Evolutionary conservation across 2,888 invertebrate species (phyloP).

Genomic region (Zaprionus obscuricornis): DNA sequence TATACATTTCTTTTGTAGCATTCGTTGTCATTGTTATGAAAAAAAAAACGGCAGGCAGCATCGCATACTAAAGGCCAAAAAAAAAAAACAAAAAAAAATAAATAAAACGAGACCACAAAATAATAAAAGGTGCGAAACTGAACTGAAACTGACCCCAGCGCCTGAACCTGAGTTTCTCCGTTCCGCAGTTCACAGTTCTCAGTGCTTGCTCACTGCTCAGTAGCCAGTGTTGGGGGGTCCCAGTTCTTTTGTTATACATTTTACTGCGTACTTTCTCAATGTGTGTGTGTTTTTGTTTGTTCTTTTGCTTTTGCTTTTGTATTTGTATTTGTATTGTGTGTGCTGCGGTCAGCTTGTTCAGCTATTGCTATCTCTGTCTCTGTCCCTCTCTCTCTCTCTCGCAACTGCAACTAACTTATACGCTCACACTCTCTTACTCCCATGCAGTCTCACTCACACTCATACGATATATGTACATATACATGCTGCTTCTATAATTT

Average conservation of each 20-base stretch:
- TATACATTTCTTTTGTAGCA: constrained; percentile 73
- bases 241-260: constrained; percentile 56
- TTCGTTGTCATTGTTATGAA: constrained; percentile 72
- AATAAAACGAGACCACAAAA: constrained; percentile 45
- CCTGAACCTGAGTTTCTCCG: constrained; percentile 8
- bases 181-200: not conserved
- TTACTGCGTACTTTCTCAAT: constrained; percentile 34
- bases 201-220: not conserved
- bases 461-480: constrained; percentile 15
- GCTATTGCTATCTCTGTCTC: constrained; percentile 11
- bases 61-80: too few species aligned
- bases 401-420: too few species aligned
- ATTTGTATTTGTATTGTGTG: constrained; percentile 26
- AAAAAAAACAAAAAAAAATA: constrained; percentile 37
- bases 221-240: constrained; percentile 3
- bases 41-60: not conserved
- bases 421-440: not conserved
- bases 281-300: constrained; percentile 30
- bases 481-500: constrained; percentile 30
- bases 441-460: not conserved
- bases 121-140: constrained; percentile 73
- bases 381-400: not conserved
- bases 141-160: constrained; percentile 70
- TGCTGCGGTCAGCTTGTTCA: constrained; percentile 67
- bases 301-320: constrained; percentile 38